Conservation (phyloP, 2,113 vertebrate species). For the Plotosus lineatus region DNA sequence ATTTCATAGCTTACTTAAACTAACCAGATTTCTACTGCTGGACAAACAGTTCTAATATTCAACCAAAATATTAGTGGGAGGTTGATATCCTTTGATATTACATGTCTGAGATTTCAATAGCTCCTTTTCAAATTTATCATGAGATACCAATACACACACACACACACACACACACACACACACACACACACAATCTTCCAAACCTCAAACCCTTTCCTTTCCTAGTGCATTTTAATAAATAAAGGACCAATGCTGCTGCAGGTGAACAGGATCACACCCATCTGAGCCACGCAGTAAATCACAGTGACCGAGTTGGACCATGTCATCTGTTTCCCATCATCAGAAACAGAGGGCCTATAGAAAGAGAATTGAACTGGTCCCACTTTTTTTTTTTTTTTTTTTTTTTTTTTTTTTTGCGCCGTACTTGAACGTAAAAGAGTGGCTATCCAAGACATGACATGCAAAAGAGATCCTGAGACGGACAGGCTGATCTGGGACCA, state of each 20-base stretch:
- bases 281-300: slow-evolving; percentile 27
- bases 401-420: slow-evolving; percentile 11
- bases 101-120: background rate
- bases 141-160: no score
- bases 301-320: slow-evolving; percentile 1
- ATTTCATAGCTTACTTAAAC: background rate
- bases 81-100: background rate
- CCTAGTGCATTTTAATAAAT: slow-evolving; percentile 23
- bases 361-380: background rate
- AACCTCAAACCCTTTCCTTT: background rate
- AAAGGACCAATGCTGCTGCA: background rate
- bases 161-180: slow-evolving; percentile 44
- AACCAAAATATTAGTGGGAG: background rate
- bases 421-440: background rate
- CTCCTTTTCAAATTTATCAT: no score
- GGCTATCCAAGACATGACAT: background rate
- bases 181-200: slow-evolving; percentile 31
- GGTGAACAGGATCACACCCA: slow-evolving; percentile 16
- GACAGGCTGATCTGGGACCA: background rate
- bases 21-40: background rate
- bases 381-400: no score
- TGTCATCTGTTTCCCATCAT: slow-evolving; percentile 32
- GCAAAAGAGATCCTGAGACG: background rate
- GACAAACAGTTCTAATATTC: background rate
- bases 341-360: slow-evolving; percentile 16